Conservation (phyloP, 2,797 vertebrate genomes). For the Semaprochilodus insignis region DNA sequence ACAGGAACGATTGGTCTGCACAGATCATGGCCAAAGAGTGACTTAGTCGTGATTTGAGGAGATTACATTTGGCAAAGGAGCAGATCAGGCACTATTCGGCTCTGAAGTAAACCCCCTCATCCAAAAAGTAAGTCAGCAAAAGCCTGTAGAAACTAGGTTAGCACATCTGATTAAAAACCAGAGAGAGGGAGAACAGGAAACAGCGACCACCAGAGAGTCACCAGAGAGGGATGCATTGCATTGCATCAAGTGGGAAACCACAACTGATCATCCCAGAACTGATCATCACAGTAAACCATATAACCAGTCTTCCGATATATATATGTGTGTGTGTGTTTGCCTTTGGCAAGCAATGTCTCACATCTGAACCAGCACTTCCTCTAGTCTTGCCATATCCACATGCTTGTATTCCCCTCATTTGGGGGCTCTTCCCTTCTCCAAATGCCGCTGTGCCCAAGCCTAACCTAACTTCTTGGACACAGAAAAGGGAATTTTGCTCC, state of each 20-base stretch:
- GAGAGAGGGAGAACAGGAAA: background rate
- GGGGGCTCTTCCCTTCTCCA: background rate
- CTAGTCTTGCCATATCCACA: background rate
- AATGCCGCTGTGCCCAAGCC: too few species aligned
- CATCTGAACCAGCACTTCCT: background rate
- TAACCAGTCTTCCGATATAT: conserved; percentile 1
- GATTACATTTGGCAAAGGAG: too few species aligned
- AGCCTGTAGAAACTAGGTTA: too few species aligned
- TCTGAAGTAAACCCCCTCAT: too few species aligned
- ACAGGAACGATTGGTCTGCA: too few species aligned
- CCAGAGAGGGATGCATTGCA: conserved; percentile 73
- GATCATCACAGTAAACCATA: background rate
- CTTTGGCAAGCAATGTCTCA: background rate
- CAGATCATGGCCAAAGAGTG: too few species aligned
- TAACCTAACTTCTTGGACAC: too few species aligned
- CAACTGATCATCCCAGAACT: background rate
- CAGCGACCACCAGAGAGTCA: conserved; percentile 56
- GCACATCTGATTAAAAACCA: background rate
- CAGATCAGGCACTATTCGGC: too few species aligned
- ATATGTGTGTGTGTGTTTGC: too few species aligned
- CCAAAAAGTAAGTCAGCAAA: too few species aligned
- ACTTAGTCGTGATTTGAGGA: too few species aligned
- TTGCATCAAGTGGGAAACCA: background rate
- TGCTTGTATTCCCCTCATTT: background rate
- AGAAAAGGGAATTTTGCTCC: too few species aligned